These are phyloP conservation scores for Drosophila orosa DNA, from an alignment of 1,140 invertebrate genomes.

Conservation along the genomic window DNA sequence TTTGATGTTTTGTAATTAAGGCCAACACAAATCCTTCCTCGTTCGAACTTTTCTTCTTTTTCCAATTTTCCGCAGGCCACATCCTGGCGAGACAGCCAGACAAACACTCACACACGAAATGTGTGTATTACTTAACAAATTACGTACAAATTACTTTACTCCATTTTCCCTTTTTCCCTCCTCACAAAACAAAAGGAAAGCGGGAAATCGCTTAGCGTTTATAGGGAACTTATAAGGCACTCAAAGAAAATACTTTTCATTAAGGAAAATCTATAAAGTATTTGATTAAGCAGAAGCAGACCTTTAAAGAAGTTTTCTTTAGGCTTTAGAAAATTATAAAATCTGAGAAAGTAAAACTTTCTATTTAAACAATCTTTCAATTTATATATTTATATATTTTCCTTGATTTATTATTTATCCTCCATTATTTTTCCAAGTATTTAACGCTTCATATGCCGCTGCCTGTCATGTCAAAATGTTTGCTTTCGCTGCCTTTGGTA, in stretches of 20 bases:
- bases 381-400: too few species aligned
- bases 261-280: not conserved
- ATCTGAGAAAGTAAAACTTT: too few species aligned
- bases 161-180: constrained; percentile 4
- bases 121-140: constrained; percentile 79
- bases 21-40: constrained; percentile 47
- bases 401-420: not conserved
- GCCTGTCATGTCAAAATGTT: constrained; percentile 62
- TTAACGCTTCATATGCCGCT: constrained; percentile 16
- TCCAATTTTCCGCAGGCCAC: constrained; percentile 42
- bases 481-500: constrained; percentile 27
- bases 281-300: not conserved
- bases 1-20: constrained; percentile 81
- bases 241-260: not conserved
- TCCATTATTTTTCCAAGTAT: not conserved
- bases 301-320: too few species aligned
- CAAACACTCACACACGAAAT: constrained; percentile 49
- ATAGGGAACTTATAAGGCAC: constrained; percentile 44
- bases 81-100: constrained; percentile 71
- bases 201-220: constrained; percentile 74
- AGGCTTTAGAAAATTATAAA: too few species aligned
- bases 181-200: constrained; percentile 33
- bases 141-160: constrained; percentile 82
- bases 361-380: not conserved
- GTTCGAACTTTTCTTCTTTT: constrained; percentile 45